Evolutionary conservation across 2,113 vertebrate species (phyloP).

Genomic region (Anarhynchus alexandrinus): DNA sequence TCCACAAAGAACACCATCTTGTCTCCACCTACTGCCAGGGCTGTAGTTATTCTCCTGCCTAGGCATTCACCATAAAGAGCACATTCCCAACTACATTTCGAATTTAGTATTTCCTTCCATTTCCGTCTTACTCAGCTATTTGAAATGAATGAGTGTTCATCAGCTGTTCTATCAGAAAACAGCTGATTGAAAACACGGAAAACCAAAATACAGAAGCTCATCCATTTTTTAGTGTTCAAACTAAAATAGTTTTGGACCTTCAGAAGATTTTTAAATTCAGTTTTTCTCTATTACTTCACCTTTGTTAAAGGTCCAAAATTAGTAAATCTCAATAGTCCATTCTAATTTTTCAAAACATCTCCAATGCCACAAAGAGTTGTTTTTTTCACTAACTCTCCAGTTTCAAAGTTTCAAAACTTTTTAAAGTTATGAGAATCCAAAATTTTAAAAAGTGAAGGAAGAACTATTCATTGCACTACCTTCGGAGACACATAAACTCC

Average conservation of each 20-base stretch:
- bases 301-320: neutral
- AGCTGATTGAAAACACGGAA: neutral
- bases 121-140: neutral
- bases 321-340: neutral
- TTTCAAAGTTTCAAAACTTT: neutral
- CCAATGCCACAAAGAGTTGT: neutral
- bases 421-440: neutral
- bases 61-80: neutral
- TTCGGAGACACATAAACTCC: neutral
- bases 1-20: neutral
- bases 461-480: neutral
- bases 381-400: neutral
- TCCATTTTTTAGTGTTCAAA: neutral
- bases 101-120: neutral
- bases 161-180: neutral
- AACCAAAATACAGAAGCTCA: neutral
- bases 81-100: neutral
- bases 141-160: neutral
- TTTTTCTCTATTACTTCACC: neutral
- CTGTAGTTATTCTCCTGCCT: neutral
- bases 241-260: neutral
- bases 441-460: neutral
- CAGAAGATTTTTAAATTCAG: neutral
- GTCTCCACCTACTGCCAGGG: neutral
- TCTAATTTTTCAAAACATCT: neutral